Percentiles rank a stretch among this genome's conserved stretches.
Conservation (phyloP, 2,888 invertebrate genomes). For the Cephalotes varians region DNA sequence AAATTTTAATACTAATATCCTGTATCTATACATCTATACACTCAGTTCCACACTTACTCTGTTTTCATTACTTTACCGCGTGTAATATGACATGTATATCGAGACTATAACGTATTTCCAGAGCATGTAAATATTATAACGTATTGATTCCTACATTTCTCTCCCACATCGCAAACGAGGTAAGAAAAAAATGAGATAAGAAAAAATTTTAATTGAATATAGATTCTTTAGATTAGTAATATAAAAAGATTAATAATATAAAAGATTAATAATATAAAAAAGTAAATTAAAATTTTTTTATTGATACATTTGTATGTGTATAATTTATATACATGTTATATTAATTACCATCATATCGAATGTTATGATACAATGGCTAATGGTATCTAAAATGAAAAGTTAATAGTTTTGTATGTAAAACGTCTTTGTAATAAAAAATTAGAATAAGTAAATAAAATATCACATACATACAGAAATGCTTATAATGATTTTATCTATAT, state of each 20-base stretch:
- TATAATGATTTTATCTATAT: slow-evolving; percentile 7
- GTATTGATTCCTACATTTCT: neutral
- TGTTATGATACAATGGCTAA: neutral
- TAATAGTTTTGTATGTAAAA: neutral
- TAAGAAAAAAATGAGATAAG: neutral
- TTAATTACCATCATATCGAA: neutral
- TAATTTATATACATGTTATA: neutral
- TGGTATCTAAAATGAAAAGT: neutral
- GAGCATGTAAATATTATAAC: neutral
- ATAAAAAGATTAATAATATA: neutral
- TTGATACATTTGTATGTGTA: neutral
- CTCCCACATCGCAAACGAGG: neutral
- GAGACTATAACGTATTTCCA: neutral
- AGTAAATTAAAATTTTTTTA: neutral
- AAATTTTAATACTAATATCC: neutral
- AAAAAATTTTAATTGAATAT: neutral
- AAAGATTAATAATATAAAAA: neutral
- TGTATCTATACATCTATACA: neutral
- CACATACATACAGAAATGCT: neutral
- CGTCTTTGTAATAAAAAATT: neutral
- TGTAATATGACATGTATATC: neutral
- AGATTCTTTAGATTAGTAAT: neutral
- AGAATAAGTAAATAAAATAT: neutral
- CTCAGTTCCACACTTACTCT: neutral
- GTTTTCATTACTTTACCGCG: neutral